Percentiles rank a stretch among this genome's conserved stretches.
These are phyloP conservation scores for Anser cygnoides DNA, from an alignment of 2,113 vertebrate genomes.

Conservation along the genomic window DNA sequence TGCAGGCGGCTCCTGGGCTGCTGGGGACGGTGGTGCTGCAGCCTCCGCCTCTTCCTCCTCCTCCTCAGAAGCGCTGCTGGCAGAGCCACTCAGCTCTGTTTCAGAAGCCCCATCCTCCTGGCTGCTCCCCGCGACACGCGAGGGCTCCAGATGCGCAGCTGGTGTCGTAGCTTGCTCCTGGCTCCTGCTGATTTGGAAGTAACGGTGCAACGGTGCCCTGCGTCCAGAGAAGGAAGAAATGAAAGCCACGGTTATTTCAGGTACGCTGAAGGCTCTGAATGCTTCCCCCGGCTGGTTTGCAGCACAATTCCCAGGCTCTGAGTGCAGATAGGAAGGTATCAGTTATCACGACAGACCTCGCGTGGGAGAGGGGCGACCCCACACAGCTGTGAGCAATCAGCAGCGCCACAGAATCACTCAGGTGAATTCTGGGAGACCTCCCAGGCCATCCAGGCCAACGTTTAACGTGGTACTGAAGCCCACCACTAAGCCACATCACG, in stretches of 20 bases:
- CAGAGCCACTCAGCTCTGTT: constrained; percentile 75
- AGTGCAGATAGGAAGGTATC: neutral
- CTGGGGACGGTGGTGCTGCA: neutral
- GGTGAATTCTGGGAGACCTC: too few relatives aligned
- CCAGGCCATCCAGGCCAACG: too few relatives aligned
- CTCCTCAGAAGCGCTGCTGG: constrained; percentile 64
- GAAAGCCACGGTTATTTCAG: neutral
- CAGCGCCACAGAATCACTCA: neutral
- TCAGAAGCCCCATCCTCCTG: constrained; percentile 73
- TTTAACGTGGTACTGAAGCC: too few relatives aligned
- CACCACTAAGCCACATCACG: too few relatives aligned
- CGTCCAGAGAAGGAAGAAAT: constrained; percentile 21
- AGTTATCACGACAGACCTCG: neutral
- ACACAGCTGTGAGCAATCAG: neutral
- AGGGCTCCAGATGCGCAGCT: constrained; percentile 57
- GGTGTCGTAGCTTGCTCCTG: constrained; percentile 28
- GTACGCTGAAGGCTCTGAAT: neutral
- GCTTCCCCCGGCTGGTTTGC: neutral
- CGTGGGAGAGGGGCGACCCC: neutral
- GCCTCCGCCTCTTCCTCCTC: constrained; percentile 51
- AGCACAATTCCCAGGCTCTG: neutral
- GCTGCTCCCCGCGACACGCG: neutral
- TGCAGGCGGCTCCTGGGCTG: neutral
- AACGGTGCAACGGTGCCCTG: constrained; percentile 74
- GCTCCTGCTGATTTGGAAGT: constrained; percentile 80